phyloP scores from a whole-genome alignment of 2,888 invertebrate genomes.

The Dicyrtoma fusca region DNA sequence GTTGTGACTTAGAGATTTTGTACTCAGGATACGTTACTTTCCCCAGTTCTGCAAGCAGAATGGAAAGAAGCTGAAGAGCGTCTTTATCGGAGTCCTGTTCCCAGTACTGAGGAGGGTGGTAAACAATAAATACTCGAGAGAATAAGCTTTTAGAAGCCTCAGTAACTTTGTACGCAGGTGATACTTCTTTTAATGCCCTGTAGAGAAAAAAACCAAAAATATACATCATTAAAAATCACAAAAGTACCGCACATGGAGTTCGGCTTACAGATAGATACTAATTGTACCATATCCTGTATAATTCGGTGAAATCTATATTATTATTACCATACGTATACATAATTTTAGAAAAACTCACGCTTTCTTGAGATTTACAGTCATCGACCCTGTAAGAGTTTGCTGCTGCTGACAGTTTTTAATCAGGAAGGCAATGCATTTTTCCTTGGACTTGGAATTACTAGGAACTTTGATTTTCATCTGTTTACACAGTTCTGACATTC shows the following conservation, averaged over 20 bases:
- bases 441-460: constrained; percentile 52
- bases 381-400: constrained; percentile 42
- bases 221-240: too few relatives aligned
- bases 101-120: constrained; percentile 59
- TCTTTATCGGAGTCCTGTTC: constrained; percentile 56
- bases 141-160: constrained; percentile 60
- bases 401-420: constrained; percentile 59
- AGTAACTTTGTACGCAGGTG: constrained; percentile 59
- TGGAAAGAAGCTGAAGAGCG: constrained; percentile 58
- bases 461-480: constrained; percentile 51
- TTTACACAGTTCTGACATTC: constrained; percentile 60
- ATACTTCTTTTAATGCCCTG: constrained; percentile 57
- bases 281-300: constrained; percentile 1
- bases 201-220: constrained; percentile 28
- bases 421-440: constrained; percentile 58
- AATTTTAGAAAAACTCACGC: constrained; percentile 55
- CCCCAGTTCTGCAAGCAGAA: constrained; percentile 61
- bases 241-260: too few relatives aligned
- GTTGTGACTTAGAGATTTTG: constrained; percentile 58
- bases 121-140: constrained; percentile 61
- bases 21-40: constrained; percentile 61
- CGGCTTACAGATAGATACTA: too few relatives aligned
- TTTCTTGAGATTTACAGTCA: constrained; percentile 36
- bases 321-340: too few relatives aligned
- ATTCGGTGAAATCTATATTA: too few relatives aligned